Percentiles rank a stretch among this genome's conserved stretches.
phyloP scores from a whole-genome alignment of 2,113 vertebrate genomes.

The Porphyrio hochstetteri region DNA sequence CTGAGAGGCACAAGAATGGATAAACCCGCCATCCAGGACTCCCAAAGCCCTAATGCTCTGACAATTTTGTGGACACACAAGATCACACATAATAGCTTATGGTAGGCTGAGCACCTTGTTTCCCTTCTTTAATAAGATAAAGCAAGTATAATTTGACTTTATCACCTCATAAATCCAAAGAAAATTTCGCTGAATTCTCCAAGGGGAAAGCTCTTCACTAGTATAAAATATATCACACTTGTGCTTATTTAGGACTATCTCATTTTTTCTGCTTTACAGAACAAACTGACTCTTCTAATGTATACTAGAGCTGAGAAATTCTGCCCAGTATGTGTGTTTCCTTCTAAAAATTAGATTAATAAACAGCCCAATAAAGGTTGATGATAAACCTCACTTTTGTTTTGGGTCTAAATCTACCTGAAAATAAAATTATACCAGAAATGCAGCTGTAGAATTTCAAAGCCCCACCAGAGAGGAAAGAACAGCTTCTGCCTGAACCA shows the following conservation, averaged over 20 bases:
- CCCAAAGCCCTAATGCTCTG: background rate
- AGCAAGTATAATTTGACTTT: background rate
- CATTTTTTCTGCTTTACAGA: background rate
- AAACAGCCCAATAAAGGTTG: background rate
- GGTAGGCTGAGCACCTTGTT: background rate
- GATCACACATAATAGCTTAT: background rate
- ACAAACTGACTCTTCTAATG: background rate
- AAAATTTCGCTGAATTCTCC: background rate
- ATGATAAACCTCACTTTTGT: background rate
- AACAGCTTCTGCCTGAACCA: background rate
- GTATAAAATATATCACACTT: background rate
- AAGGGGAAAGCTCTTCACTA: background rate
- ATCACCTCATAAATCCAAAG: background rate
- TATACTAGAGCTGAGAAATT: background rate
- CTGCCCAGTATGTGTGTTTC: fast-evolving
- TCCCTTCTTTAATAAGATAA: background rate
- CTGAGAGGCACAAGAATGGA: background rate
- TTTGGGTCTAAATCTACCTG: background rate
- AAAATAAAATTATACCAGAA: background rate
- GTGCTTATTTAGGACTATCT: background rate
- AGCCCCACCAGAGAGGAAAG: background rate
- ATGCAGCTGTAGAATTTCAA: background rate
- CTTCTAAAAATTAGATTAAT: background rate
- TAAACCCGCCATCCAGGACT: background rate
- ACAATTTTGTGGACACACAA: background rate